A percentile compares a stretch with the other conserved stretches of the same genome.
These are phyloP conservation scores for Caenorhabditis afra DNA, from an alignment of 2,888 invertebrate genomes.

Conservation along the genomic window DNA sequence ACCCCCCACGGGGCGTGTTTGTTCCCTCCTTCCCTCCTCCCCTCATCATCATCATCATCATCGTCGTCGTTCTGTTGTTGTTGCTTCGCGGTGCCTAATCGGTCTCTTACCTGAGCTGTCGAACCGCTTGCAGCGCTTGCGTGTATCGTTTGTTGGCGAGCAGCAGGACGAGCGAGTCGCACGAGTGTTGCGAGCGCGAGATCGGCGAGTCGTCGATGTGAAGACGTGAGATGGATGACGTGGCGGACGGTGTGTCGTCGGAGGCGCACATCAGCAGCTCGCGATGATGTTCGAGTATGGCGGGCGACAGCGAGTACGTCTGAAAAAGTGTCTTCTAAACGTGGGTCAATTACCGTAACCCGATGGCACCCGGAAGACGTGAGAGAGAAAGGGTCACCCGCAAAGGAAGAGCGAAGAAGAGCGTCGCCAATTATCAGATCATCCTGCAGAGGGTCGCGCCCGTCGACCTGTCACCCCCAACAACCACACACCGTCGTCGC, in stretches of 20 bases:
- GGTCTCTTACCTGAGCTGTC: constrained; percentile 71
- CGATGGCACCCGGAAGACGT: too few relatives aligned
- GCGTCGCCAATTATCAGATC: constrained; percentile 59
- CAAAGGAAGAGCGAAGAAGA: not conserved
- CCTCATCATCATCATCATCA: too few relatives aligned
- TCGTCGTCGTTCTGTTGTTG: constrained; percentile 1
- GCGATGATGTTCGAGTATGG: constrained; percentile 78
- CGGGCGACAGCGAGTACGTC: constrained; percentile 79
- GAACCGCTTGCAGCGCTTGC: constrained; percentile 73
- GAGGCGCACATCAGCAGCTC: constrained; percentile 76
- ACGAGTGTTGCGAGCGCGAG: constrained; percentile 61
- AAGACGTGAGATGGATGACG: constrained; percentile 40
- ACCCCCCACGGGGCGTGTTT: constrained; percentile 5
- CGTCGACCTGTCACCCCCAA: constrained; percentile 48
- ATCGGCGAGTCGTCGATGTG: constrained; percentile 31
- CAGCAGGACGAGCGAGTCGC: constrained; percentile 75
- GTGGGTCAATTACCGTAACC: constrained; percentile 18
- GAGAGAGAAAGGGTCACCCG: too few relatives aligned
- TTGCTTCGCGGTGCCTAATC: not conserved
- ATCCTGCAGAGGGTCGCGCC: constrained; percentile 22
- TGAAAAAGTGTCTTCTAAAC: constrained; percentile 56
- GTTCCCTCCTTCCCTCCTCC: not conserved
- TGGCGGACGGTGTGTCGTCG: constrained; percentile 54
- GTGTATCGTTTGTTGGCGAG: constrained; percentile 78
- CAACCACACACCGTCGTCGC: not conserved